phyloP scores from a whole-genome alignment of 2,888 invertebrate genomes.

The Eilema caniola region DNA sequence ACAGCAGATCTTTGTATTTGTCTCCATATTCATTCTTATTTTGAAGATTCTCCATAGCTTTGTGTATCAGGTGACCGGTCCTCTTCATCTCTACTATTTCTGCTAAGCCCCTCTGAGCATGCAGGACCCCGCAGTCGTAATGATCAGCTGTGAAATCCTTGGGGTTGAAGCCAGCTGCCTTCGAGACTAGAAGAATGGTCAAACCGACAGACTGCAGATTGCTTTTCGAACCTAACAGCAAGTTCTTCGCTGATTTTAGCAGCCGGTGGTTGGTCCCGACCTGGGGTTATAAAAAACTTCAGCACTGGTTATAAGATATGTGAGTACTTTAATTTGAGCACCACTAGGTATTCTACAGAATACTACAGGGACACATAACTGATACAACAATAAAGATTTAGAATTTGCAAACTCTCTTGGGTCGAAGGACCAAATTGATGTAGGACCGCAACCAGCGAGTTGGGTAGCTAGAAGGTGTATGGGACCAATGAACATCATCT shows the following conservation, averaged over 20 bases:
- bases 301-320: too few species aligned
- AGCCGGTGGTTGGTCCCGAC: constrained; percentile 81
- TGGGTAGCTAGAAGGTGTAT: too few species aligned
- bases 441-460: too few species aligned
- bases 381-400: too few species aligned
- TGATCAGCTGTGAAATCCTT: constrained; percentile 62
- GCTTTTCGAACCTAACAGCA: constrained; percentile 79
- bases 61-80: constrained; percentile 80
- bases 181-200: constrained; percentile 74
- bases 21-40: constrained; percentile 73
- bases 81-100: constrained; percentile 84
- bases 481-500: too few species aligned
- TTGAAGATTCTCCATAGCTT: constrained; percentile 77
- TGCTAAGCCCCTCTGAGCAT: constrained; percentile 81
- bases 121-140: constrained; percentile 75
- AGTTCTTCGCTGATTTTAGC: constrained; percentile 78
- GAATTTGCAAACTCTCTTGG: too few species aligned
- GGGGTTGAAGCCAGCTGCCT: constrained; percentile 73
- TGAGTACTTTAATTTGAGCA: too few species aligned
- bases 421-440: too few species aligned
- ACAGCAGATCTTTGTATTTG: constrained; percentile 55
- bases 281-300: constrained; percentile 46
- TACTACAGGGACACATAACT: too few species aligned
- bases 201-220: constrained; percentile 80
- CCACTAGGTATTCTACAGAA: too few species aligned